Conservation (phyloP, 2,888 invertebrate genomes). For the Phaonia tiefii region DNA sequence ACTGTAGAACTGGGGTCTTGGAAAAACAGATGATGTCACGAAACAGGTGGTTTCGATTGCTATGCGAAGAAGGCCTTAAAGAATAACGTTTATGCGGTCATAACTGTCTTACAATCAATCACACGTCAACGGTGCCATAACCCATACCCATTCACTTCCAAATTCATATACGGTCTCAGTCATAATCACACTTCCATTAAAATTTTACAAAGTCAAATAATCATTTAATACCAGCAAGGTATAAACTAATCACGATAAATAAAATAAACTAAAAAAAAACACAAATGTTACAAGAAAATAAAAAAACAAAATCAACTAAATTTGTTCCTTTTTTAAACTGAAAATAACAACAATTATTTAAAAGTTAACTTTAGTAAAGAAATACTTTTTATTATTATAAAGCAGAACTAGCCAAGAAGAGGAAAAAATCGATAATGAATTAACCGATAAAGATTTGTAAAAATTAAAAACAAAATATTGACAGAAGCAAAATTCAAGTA, state of each 20-base stretch:
- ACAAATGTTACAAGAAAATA: slow-evolving; percentile 36
- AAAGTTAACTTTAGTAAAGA: slow-evolving; percentile 37
- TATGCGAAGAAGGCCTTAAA: too few relatives aligned
- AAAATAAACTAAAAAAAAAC: slow-evolving; percentile 58
- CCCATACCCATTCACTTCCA: slow-evolving; percentile 37
- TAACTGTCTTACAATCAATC: background rate
- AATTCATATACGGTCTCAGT: slow-evolving; percentile 57
- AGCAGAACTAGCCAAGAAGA: slow-evolving; percentile 15
- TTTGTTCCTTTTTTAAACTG: slow-evolving; percentile 61
- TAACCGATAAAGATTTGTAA: slow-evolving; percentile 8
- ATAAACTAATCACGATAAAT: slow-evolving; percentile 46
- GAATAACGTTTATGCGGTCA: too few relatives aligned
- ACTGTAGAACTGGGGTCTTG: too few relatives aligned
- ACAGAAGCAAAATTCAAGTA: slow-evolving; percentile 45
- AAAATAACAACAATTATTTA: slow-evolving; percentile 41
- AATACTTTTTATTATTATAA: slow-evolving; percentile 38
- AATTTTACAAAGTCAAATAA: background rate
- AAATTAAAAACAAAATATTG: slow-evolving; percentile 14
- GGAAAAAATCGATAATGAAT: too few relatives aligned
- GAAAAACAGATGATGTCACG: too few relatives aligned
- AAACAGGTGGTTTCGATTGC: too few relatives aligned
- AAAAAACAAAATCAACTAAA: slow-evolving; percentile 60
- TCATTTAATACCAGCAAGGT: slow-evolving; percentile 36
- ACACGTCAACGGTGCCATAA: slow-evolving; percentile 60
- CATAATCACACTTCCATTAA: slow-evolving; percentile 47